phyloP scores from a whole-genome alignment of 2,888 invertebrate genomes.

The Herminia tarsipennalis region DNA sequence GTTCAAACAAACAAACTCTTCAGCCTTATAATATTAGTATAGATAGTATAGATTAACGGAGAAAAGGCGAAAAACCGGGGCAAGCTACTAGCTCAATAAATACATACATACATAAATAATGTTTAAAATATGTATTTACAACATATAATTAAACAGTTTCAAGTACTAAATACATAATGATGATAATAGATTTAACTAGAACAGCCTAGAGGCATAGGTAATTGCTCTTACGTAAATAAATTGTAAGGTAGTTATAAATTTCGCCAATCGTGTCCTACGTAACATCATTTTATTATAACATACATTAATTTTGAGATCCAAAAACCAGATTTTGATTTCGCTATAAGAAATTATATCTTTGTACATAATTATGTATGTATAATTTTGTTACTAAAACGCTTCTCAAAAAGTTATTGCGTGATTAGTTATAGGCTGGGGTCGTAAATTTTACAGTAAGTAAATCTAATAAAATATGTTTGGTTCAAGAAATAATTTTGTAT shows the following conservation, averaged over 20 bases:
- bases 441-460: not conserved
- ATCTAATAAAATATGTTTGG: not conserved
- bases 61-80: too few species aligned
- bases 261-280: not conserved
- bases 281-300: conserved; percentile 1
- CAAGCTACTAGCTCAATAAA: too few species aligned
- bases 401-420: not conserved
- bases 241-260: not conserved
- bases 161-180: too few species aligned
- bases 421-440: not conserved
- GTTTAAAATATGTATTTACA: too few species aligned
- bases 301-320: conserved; percentile 1
- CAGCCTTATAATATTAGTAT: too few species aligned
- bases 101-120: too few species aligned
- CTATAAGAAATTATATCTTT: not conserved
- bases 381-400: not conserved
- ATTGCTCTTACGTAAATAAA: not conserved
- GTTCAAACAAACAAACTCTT: too few species aligned
- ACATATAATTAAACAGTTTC: too few species aligned
- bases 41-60: too few species aligned
- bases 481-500: too few species aligned
- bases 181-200: too few species aligned
- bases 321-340: conserved; percentile 2
- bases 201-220: too few species aligned
- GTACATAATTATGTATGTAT: not conserved